These are phyloP conservation scores for Tyto alba DNA, from an alignment of 2,113 vertebrate species.

Conservation along the genomic window DNA sequence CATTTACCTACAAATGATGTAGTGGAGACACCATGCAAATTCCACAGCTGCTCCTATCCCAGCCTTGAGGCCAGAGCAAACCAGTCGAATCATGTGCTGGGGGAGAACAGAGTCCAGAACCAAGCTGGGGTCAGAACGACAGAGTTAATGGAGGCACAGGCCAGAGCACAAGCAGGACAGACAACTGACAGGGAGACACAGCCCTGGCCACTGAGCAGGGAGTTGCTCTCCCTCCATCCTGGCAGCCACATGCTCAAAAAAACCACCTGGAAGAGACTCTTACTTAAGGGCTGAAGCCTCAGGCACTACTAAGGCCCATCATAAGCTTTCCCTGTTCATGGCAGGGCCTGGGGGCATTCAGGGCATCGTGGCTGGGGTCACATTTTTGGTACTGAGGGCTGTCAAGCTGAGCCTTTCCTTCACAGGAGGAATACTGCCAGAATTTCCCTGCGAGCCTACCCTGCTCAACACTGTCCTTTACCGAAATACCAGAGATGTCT, in stretches of 20 bases:
- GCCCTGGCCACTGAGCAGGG: background rate
- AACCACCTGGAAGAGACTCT: background rate
- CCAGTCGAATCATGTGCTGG: constrained; percentile 74
- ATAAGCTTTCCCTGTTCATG: background rate
- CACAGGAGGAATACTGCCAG: background rate
- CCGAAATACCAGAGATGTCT: constrained; percentile 16
- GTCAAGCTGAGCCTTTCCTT: background rate
- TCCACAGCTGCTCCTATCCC: constrained; percentile 82
- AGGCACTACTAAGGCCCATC: background rate
- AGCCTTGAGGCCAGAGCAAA: constrained; percentile 75
- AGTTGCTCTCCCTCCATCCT: rapidly evolving
- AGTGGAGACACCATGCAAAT: constrained; percentile 94
- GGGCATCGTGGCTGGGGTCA: background rate
- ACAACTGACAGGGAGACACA: background rate
- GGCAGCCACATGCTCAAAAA: background rate
- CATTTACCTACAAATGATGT: constrained; percentile 84
- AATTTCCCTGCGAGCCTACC: background rate
- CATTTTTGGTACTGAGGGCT: background rate
- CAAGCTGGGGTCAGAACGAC: constrained; percentile 64
- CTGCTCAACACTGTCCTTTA: background rate
- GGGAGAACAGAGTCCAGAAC: constrained; percentile 80
- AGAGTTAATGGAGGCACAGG: background rate
- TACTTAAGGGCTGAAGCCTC: background rate
- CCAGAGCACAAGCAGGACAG: background rate
- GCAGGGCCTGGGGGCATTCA: background rate